Conservation (phyloP, 2,113 vertebrate genomes). For the Lota lota region DNA sequence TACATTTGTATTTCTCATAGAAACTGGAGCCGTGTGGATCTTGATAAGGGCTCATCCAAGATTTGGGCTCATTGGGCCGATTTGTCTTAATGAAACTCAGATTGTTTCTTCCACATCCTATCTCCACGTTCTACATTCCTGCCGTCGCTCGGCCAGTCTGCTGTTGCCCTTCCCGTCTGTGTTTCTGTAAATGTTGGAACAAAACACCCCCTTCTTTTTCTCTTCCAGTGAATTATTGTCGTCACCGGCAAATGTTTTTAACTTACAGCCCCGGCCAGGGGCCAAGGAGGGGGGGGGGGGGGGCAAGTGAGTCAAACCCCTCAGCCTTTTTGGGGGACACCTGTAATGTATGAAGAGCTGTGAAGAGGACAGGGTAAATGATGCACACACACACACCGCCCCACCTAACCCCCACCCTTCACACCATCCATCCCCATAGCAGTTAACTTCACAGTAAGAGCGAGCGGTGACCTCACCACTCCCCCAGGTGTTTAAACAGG, state of each 20-base stretch:
- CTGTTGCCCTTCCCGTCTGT: too few species aligned
- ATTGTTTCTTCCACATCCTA: background rate
- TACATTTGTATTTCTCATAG: background rate
- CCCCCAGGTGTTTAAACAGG: conserved; percentile 59
- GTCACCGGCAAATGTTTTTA: too few species aligned
- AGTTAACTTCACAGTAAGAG: conserved; percentile 51
- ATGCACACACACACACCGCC: background rate
- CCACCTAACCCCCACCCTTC: background rate
- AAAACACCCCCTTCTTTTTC: too few species aligned
- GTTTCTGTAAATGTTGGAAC: too few species aligned
- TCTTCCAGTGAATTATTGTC: too few species aligned
- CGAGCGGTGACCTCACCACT: conserved; percentile 65
- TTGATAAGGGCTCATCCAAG: too few species aligned
- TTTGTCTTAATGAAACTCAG: background rate
- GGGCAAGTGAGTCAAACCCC: too few species aligned
- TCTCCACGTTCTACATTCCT: too few species aligned
- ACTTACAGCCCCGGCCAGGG: too few species aligned
- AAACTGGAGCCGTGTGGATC: conserved; percentile 11
- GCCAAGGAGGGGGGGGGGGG: too few species aligned
- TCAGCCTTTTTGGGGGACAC: too few species aligned
- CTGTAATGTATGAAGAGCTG: background rate
- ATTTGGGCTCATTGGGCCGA: background rate
- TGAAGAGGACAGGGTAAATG: background rate
- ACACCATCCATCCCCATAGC: background rate
- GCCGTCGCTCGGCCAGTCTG: too few species aligned